Percentiles rank a stretch among this genome's conserved stretches.
These are phyloP conservation scores for Sebastiscus albofasciatus DNA, from an alignment of 2,797 vertebrate genomes.

Conservation along the genomic window DNA sequence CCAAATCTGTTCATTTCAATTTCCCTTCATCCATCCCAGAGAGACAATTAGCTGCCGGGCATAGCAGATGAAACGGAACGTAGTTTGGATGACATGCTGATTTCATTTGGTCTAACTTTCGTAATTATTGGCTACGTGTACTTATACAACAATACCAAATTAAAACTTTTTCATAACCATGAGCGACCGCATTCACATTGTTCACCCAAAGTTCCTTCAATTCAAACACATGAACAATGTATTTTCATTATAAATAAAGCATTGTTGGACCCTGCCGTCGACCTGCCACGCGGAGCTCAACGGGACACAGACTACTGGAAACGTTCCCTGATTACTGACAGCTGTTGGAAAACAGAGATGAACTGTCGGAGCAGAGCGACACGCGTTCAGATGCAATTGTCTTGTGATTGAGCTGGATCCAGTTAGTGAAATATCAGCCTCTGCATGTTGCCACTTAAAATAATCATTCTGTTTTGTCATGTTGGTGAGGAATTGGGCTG, in stretches of 20 bases:
- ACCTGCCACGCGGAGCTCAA: neutral
- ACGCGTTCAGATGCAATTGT: neutral
- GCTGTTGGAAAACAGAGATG: neutral
- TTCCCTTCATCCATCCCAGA: no score
- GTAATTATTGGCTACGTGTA: no score
- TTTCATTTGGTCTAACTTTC: no score
- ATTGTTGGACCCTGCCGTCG: neutral
- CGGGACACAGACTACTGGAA: neutral
- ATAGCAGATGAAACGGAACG: no score
- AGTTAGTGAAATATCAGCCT: neutral
- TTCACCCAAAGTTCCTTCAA: neutral
- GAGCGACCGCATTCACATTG: no score
- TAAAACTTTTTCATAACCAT: no score
- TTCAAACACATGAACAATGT: neutral
- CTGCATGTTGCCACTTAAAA: neutral
- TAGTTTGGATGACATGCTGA: no score
- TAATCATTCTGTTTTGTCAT: neutral
- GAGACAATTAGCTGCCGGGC: no score
- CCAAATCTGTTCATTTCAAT: no score
- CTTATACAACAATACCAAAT: no score
- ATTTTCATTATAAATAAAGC: neutral
- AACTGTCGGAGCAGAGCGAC: neutral
- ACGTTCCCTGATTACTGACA: neutral
- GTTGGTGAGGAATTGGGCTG: neutral
- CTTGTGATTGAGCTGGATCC: neutral